Base-by-base conservation (phyloP, 2,113 vertebrate species). In the Scomber japonicus region DNA sequence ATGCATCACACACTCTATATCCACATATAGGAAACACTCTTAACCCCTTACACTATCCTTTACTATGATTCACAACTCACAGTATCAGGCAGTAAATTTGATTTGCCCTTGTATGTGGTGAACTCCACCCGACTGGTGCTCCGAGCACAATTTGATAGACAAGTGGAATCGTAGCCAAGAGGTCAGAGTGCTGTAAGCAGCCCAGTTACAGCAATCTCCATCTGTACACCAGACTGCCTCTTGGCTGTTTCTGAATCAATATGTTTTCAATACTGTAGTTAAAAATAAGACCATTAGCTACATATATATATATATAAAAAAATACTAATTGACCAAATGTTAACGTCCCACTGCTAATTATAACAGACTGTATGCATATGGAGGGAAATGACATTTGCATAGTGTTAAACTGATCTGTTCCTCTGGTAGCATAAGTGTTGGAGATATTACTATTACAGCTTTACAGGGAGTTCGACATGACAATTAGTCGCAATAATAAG, bases 101-200 rank as follows among this genome's bases (percentile, higher is more conserved):
- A 63, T 49, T 44, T 53, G 27, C 60, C 73, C 65, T 44, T 2
- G 1, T 27, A 3, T 63, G 60, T 40, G 21, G n/a, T 81, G 31
- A 69, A 59, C 68, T 71, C 35, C 12, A 64, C 9, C 14, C 4
- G 9, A 40, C 27, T 45, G 9, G 1, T 59, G 60, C 69, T 67
- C 14, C 9, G 8, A 61, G 40, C 74, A 48, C n/a, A 14, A 0
- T 44, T 50, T 71, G 50, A 85, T 7, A 30, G 77, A 75, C 54
- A 64, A 13, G 46, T 54, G 49, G 3, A 74, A 57, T 30, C 2
- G 4, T 15, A 27, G 56, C 62, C 56, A 53, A 69, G 13, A 74
- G 60, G 64, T 71, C 61, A 51, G 40, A 50, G 66, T 11, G 61
- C 72, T 64, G 21, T 9, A 46, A 65, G 63, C 51, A 21, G 44